Percentiles rank a stretch among this genome's conserved stretches.
Evolutionary conservation across 2,113 vertebrate genomes (phyloP).

Genomic region (Sceloporus undulatus): DNA sequence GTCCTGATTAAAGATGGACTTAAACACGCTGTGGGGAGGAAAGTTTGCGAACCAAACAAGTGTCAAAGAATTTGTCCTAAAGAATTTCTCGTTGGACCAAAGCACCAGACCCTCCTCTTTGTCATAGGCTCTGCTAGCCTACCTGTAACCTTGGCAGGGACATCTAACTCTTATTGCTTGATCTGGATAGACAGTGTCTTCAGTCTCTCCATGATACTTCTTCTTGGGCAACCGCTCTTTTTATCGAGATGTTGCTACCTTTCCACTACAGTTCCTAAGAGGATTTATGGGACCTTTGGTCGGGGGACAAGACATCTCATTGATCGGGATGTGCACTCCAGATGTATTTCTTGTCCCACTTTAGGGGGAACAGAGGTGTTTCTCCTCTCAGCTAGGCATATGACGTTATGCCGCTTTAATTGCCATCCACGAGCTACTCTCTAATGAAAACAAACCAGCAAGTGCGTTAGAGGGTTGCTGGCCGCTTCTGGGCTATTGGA

Average conservation of each 20-base stretch:
- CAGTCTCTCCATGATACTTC: conserved; percentile 57
- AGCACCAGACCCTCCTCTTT: conserved; percentile 33
- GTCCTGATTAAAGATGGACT: neutral
- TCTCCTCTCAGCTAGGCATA: conserved; percentile 21
- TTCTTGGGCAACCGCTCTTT: conserved; percentile 52
- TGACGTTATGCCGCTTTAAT: conserved; percentile 21
- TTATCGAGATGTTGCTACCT: conserved; percentile 49
- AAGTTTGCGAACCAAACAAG: conserved; percentile 4
- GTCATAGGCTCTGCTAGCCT: conserved; percentile 33
- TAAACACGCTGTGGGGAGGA: neutral
- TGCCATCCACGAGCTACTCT: conserved; percentile 17
- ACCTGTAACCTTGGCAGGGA: conserved; percentile 37
- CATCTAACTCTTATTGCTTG: conserved; percentile 49
- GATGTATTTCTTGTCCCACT: conserved; percentile 34
- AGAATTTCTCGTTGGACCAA: conserved; percentile 22
- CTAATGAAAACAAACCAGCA: neutral
- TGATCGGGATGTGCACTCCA: conserved; percentile 48
- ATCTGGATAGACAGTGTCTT: conserved; percentile 28
- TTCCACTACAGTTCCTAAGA: conserved; percentile 41
- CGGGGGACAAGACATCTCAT: conserved; percentile 39
- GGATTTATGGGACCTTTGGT: conserved; percentile 43
- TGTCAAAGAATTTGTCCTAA: conserved; percentile 42
- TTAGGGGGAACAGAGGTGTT: conserved; percentile 10
- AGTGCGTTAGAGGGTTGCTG: neutral
- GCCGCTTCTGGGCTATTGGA: conserved; percentile 10